Conservation (phyloP, 2,888 invertebrate genomes). For the Plebejus anna region DNA sequence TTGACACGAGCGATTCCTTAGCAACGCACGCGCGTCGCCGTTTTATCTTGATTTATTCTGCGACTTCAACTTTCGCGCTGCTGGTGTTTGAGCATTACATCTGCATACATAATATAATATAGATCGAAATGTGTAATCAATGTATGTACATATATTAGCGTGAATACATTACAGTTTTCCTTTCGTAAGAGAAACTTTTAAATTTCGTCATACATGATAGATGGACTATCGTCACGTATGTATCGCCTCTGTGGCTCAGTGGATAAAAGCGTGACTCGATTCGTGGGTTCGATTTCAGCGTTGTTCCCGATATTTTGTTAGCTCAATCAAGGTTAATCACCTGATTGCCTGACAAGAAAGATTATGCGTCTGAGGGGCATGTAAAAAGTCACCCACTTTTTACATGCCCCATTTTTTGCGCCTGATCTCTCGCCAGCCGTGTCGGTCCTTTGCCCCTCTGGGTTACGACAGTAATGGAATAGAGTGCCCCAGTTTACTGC, state of each 20-base stretch:
- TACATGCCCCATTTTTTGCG: too few relatives aligned
- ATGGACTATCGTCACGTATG: constrained; percentile 18
- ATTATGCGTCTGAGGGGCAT: neutral
- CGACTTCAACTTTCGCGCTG: neutral
- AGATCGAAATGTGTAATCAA: constrained; percentile 7
- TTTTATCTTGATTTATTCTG: too few relatives aligned
- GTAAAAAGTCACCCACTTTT: too few relatives aligned
- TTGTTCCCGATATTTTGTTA: neutral
- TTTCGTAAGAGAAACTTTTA: constrained; percentile 37
- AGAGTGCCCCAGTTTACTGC: too few relatives aligned
- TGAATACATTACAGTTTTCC: constrained; percentile 34
- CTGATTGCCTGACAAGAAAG: neutral
- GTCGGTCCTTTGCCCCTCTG: too few relatives aligned
- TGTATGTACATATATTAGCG: constrained; percentile 32
- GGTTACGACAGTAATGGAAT: too few relatives aligned
- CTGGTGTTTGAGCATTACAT: neutral
- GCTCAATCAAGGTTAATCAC: neutral
- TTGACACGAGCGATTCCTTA: too few relatives aligned
- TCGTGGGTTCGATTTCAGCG: neutral
- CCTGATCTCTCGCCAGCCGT: too few relatives aligned
- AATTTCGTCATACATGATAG: constrained; percentile 35
- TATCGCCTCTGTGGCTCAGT: too few relatives aligned
- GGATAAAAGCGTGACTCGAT: neutral
- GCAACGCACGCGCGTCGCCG: too few relatives aligned
- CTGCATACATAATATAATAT: neutral